Conservation (phyloP, 2,888 invertebrate species). For the Synergus itoensis region DNA sequence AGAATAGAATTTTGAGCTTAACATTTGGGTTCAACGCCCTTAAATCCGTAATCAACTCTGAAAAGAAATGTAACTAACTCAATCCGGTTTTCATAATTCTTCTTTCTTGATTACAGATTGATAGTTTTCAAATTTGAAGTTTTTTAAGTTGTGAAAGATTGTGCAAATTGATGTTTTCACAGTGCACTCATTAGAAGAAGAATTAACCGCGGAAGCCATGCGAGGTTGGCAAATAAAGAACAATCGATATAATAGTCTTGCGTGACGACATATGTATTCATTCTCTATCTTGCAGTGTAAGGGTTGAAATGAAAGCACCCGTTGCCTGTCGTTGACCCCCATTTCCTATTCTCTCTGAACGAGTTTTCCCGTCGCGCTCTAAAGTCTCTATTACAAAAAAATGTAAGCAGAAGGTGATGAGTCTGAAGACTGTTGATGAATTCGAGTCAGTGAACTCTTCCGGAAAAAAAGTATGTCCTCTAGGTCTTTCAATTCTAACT, state of each 20-base stretch:
- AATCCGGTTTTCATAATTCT: too few relatives aligned
- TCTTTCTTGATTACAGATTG: too few relatives aligned
- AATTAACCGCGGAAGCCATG: constrained; percentile 27
- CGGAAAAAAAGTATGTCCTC: not conserved
- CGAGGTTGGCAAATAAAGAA: constrained; percentile 12
- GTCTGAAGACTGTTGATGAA: constrained; percentile 22
- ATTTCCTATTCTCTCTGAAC: constrained; percentile 34
- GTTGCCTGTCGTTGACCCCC: constrained; percentile 29
- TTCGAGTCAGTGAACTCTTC: constrained; percentile 6
- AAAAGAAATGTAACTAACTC: too few relatives aligned
- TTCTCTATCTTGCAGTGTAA: constrained; percentile 7
- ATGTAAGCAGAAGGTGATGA: constrained; percentile 3
- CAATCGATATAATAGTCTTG: constrained; percentile 25
- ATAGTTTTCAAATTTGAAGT: not conserved
- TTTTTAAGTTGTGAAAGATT: not conserved
- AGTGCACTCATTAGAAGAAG: constrained; percentile 21
- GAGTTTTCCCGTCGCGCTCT: constrained; percentile 1
- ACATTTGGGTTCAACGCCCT: too few relatives aligned
- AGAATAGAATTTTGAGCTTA: too few relatives aligned
- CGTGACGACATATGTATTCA: constrained; percentile 7
- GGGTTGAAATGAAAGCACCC: constrained; percentile 9
- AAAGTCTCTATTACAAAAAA: constrained; percentile 11
- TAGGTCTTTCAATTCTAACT: not conserved
- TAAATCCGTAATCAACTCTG: not conserved
- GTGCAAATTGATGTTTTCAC: constrained; percentile 3